Conservation (phyloP, 2,113 vertebrate species). For the Gopherus evgoodei region DNA sequence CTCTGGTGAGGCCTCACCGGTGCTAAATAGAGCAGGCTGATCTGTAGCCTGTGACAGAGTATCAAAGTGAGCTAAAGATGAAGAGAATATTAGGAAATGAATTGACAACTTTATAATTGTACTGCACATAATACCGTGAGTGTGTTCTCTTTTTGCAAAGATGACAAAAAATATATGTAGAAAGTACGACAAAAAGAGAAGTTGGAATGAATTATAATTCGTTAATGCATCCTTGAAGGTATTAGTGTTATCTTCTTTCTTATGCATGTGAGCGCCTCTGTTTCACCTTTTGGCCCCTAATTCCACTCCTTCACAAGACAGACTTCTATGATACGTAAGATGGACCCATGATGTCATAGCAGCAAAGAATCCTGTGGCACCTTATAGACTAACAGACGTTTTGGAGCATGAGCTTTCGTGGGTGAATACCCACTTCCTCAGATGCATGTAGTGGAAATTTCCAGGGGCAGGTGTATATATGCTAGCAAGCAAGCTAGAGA, state of each 20-base stretch:
- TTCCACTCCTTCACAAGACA: neutral
- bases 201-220: neutral
- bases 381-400: no score
- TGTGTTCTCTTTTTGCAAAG: neutral
- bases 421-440: no score
- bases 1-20: neutral
- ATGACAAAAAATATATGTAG: rapidly evolving
- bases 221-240: rapidly evolving
- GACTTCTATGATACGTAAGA: neutral
- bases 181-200: neutral
- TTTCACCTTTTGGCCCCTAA: neutral
- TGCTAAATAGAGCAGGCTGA: neutral
- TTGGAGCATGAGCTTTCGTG: no score
- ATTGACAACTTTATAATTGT: neutral
- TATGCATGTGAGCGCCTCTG: neutral
- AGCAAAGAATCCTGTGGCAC: no score
- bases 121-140: neutral
- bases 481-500: no score
- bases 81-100: neutral
- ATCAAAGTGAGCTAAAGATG: no score
- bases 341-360: neutral
- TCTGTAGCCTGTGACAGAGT: neutral
- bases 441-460: no score
- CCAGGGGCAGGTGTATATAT: no score
- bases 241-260: neutral